phyloP scores from a whole-genome alignment of 2,888 invertebrate genomes.

The Drosophila macrospina region DNA sequence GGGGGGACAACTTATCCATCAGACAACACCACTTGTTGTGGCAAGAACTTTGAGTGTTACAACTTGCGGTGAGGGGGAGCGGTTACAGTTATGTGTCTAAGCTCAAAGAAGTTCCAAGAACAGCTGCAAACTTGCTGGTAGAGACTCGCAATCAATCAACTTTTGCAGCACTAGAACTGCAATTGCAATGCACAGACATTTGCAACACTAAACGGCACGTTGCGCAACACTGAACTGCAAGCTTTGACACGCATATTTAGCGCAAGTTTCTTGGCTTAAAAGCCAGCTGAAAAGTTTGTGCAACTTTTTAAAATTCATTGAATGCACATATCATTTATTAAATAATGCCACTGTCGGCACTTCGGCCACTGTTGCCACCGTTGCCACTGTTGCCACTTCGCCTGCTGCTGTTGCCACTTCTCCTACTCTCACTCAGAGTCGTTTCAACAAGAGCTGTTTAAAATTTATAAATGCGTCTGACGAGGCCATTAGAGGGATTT shows the following conservation, averaged over 20 bases:
- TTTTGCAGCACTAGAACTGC: neutral
- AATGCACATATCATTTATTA: conserved; percentile 69
- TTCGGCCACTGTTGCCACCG: neutral
- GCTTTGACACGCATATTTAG: neutral
- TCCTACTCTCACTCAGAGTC: conserved; percentile 24
- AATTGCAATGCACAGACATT: neutral
- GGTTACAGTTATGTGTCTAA: neutral
- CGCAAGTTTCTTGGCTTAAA: conserved; percentile 19
- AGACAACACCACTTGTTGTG: conserved; percentile 46
- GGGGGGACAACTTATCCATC: conserved; percentile 42
- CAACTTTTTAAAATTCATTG: conserved; percentile 64
- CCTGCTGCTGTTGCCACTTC: neutral
- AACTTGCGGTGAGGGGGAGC: neutral
- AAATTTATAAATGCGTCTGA: conserved; percentile 74
- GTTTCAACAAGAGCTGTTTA: conserved; percentile 58
- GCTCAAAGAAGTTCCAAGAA: too few relatives aligned
- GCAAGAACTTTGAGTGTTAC: conserved; percentile 7
- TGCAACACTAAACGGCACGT: neutral
- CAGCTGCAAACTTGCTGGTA: too few relatives aligned
- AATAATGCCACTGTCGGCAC: conserved; percentile 34
- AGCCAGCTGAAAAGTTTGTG: conserved; percentile 21
- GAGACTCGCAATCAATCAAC: conserved; percentile 30
- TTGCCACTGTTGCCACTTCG: too few relatives aligned
- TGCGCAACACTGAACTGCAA: conserved; percentile 3
- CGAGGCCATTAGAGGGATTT: conserved; percentile 57